Evolutionary conservation across 1,140 invertebrate genomes (phyloP), one percentile per base, ranked within the genome.

Genomic region (Drosophila lowei): DNA sequence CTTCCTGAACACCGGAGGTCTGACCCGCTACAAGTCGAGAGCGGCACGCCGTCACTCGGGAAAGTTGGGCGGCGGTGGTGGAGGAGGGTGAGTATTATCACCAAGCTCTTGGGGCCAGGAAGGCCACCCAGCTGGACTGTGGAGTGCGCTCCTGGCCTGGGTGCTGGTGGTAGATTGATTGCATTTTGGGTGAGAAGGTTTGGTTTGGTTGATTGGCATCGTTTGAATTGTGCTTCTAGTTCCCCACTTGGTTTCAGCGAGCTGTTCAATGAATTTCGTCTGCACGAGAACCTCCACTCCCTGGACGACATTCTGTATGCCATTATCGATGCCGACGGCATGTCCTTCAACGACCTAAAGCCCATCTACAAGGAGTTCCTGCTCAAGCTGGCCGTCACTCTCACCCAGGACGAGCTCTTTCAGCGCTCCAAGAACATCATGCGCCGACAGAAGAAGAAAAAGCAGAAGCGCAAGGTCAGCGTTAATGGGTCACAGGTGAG

Each of bases 331-430:
- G 94, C 96, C 1, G 95, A 97, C 89, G 96, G 97, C 50, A 97
- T 98, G 96, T 97, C 96, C 18, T 98, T 97, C 92, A 97, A 97
- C 92, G 96, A 97, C 75, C 92, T 97, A 49, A 97, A 97, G 91
- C 97, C 97, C 3, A 95, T 97, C 42, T 97, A 98, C 89, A 97
- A 97, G 91, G 96, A 97, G 92, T 96, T 97, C 81, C 92, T 97
- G 23, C 90, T 97, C 44, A 97, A 97, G 92, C 92, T 97, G 54
- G 96, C 96, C 0, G 94, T 97, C 0, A 97, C 96, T 0, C 91
- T 98, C 16, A 97, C 96, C 16, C 97, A 97, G 91, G 97, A 97
- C 78, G 97, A 98, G 92, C 92, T 97, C 55, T 97, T 97, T 88
- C 95, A 97, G 86, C 94, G 96, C 79, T 97, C 96, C 60, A 97